phyloP scores from a whole-genome alignment of 2,797 vertebrate species.

The Hypotaenidia philippensis region DNA sequence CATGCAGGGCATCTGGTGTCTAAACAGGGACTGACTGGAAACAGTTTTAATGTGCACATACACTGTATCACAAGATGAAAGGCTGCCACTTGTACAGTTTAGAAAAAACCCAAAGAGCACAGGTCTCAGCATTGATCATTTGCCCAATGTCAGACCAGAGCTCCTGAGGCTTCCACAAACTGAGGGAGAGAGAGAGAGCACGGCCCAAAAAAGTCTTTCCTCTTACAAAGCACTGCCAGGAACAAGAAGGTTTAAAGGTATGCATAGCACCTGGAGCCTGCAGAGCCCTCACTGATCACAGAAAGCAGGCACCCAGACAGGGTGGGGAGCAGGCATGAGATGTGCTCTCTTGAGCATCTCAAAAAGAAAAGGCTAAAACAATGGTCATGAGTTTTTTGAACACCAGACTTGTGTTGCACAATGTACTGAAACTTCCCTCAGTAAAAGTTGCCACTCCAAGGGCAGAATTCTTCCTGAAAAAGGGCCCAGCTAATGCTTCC shows the following conservation, averaged over 20 bases:
- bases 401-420: not conserved
- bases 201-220: not conserved
- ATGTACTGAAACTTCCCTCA: not conserved
- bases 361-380: not conserved
- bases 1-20: accelerated
- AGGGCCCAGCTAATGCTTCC: not conserved
- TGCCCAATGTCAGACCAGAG: not conserved
- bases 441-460: not conserved
- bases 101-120: not conserved
- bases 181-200: not conserved
- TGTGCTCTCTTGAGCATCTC: not conserved
- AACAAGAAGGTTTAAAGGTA: not conserved
- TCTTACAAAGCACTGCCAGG: not conserved
- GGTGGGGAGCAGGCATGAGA: not conserved
- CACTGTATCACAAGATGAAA: not conserved
- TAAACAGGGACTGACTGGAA: not conserved
- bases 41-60: not conserved
- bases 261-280: not conserved
- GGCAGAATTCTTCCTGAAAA: not conserved
- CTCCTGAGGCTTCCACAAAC: not conserved
- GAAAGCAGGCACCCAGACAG: accelerated
- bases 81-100: not conserved
- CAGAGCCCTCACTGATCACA: not conserved
- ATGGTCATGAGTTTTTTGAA: not conserved
- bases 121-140: not conserved